phyloP scores from a whole-genome alignment of 2,797 vertebrate genomes.

The Myotis pilosus region DNA sequence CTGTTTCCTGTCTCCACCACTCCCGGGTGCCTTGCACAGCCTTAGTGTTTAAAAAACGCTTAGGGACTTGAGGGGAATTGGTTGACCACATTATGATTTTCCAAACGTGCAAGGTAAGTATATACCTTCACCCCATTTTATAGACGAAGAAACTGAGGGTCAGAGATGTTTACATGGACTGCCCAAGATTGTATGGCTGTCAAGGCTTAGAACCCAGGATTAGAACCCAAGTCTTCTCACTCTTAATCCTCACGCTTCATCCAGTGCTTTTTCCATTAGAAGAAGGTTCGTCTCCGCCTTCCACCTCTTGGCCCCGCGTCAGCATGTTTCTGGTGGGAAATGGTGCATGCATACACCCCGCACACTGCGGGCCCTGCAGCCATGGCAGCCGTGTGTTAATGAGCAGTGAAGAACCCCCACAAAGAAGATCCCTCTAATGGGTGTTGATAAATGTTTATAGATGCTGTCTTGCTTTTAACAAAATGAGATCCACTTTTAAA shows the following conservation, averaged over 20 bases:
- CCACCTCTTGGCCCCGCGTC: too few species aligned
- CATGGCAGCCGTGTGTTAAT: neutral
- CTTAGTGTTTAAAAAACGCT: neutral
- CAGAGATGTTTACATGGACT: neutral
- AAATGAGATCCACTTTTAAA: conserved; percentile 57
- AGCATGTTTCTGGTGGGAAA: neutral
- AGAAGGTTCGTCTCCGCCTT: neutral
- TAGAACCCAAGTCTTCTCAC: neutral
- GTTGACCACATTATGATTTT: neutral
- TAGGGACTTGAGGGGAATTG: neutral
- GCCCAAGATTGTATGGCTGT: neutral
- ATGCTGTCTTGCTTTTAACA: conserved; percentile 1
- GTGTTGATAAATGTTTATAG: neutral
- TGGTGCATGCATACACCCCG: neutral
- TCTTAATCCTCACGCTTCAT: neutral
- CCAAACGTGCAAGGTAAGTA: neutral
- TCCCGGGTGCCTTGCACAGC: neutral
- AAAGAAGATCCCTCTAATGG: neutral
- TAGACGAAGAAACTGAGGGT: neutral
- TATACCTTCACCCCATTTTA: neutral
- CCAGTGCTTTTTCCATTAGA: neutral
- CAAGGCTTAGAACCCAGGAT: neutral
- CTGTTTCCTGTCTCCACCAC: neutral
- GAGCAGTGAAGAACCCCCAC: neutral
- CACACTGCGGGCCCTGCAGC: fast-evolving